Base-by-base conservation (phyloP, 1,140 invertebrate genomes). In the Drosophila melanica region DNA sequence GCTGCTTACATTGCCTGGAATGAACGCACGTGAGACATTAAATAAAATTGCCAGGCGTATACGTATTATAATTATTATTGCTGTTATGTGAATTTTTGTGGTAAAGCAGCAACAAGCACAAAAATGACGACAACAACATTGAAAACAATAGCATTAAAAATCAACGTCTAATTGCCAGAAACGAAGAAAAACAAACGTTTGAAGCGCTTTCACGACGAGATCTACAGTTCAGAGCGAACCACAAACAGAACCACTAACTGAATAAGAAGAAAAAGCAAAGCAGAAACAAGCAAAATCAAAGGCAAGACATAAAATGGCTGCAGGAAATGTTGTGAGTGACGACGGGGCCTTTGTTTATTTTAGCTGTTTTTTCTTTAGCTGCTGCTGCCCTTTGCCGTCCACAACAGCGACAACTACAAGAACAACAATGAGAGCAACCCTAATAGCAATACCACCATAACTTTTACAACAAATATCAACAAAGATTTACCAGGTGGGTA, bases 311-410 rank as follows among this genome's bases (percentile, higher is more conserved):
- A 69, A 82, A 86, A 86, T 87, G 68, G 75, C 82, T 87, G 82
- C 79, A 70, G 84, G 82, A 89, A 89, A 86, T 72, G 72, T 72
- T 77, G 53, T 74, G 79, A 89, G 84, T 86, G 82, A 87, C 54
- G 67, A 59, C 72, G 67, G 37, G 59, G 63, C 71, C 67, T 87
- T 79, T 81, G 75, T 85, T 86, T 71, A 60, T 71, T 71, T 82
- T 77, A 16, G 20, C 42, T 35, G 5, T 14, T 27, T 8, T 6
- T 35, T 51, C 12, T 10, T 33, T 27, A 16, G 30, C 16, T 65
- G 51, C 66, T 77, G 63, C 63, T 74, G 64, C 79, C 67, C 67
- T 72, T 78, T 79, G 65, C 82, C 76, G 75, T 87, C 67, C 70
- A 66, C 63, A 62, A 23, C 54, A 51, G 58, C 37, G 67, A 72